phyloP scores from a whole-genome alignment of 2,888 invertebrate genomes.

The Pseudococcus viburni region DNA sequence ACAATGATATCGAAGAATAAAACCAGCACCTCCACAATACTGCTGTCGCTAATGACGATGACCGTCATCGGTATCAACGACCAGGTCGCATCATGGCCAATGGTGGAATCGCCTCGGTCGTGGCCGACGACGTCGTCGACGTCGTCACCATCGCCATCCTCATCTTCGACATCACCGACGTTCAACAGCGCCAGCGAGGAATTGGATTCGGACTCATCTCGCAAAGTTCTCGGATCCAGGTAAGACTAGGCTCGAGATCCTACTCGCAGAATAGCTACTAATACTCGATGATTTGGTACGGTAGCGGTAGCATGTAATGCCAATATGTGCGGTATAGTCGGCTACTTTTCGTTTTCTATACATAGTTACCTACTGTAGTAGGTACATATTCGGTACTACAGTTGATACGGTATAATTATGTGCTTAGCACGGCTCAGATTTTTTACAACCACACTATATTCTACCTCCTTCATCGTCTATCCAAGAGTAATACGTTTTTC shows the following conservation, averaged over 20 bases:
- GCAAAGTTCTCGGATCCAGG: slow-evolving; percentile 78
- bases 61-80: not conserved
- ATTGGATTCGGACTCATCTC: slow-evolving; percentile 72
- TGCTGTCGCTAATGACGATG: not conserved
- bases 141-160: not conserved
- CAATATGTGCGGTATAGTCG: too few relatives aligned
- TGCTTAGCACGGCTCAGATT: too few relatives aligned
- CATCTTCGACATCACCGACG: not conserved
- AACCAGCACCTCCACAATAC: not conserved
- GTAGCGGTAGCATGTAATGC: too few relatives aligned
- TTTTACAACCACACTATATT: too few relatives aligned
- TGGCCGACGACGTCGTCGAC: not conserved
- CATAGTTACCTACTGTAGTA: too few relatives aligned
- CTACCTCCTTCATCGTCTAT: too few relatives aligned
- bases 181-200: slow-evolving; percentile 58
- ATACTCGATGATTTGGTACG: too few relatives aligned
- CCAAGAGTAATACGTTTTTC: too few relatives aligned
- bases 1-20: not conserved
- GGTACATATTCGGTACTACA: too few relatives aligned
- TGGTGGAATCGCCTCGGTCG: not conserved
- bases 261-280: not conserved
- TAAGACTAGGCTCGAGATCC: slow-evolving; percentile 70
- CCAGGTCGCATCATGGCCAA: not conserved
- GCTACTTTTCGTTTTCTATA: too few relatives aligned
- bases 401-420: too few relatives aligned